Evolutionary conservation across 1,140 invertebrate genomes (phyloP).

Genomic region (Ips nitidus): DNA sequence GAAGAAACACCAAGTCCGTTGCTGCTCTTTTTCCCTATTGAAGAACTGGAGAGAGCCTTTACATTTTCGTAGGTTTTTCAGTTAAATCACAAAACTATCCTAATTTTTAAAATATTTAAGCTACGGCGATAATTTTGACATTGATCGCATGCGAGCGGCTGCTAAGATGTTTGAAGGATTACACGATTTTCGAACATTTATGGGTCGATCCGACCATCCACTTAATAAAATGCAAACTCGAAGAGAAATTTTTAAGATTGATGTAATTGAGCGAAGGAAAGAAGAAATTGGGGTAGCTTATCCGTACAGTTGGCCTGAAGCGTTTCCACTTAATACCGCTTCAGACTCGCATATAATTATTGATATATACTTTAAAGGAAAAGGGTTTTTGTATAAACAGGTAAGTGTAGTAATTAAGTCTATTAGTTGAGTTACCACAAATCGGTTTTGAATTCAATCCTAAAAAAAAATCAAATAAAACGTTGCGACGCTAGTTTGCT

Average conservation of each 20-base stretch:
- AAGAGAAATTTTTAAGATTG: constrained; percentile 56
- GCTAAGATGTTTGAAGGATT: constrained; percentile 60
- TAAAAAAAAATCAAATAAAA: too few species aligned
- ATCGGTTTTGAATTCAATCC: not conserved
- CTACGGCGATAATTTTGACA: constrained; percentile 60
- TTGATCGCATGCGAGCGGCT: constrained; percentile 58
- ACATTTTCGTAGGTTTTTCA: constrained; percentile 52
- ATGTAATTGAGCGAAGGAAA: constrained; percentile 49
- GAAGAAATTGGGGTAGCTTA: constrained; percentile 32
- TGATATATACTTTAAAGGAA: constrained; percentile 62
- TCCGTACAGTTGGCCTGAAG: constrained; percentile 42
- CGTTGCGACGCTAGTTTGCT: too few species aligned
- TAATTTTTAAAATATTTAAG: constrained; percentile 12
- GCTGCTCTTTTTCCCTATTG: constrained; percentile 54
- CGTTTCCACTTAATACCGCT: constrained; percentile 29
- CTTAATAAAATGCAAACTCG: constrained; percentile 47
- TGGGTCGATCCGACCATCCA: constrained; percentile 50
- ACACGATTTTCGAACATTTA: constrained; percentile 73
- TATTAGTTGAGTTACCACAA: not conserved
- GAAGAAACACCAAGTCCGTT: constrained; percentile 41
- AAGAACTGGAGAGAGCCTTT: constrained; percentile 57
- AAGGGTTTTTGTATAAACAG: constrained; percentile 74
- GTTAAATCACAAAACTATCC: constrained; percentile 6
- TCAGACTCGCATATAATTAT: constrained; percentile 57
- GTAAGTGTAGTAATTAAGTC: constrained; percentile 58